Base-by-base conservation (phyloP, 2,113 vertebrate genomes). In the Festucalex cinctus region DNA sequence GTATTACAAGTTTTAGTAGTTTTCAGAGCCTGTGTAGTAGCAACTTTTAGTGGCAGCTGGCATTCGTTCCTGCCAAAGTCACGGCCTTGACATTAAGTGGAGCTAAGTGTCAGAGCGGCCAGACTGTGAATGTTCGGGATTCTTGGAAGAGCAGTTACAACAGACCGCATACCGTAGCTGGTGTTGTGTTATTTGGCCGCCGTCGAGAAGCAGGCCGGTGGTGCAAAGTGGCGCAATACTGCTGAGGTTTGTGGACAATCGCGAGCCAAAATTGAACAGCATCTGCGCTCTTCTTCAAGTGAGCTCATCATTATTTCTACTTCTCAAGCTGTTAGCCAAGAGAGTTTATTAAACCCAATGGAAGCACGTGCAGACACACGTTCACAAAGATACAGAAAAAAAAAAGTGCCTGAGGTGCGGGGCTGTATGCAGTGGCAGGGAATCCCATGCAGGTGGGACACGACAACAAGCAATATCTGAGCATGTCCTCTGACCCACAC, bases 21-120 rank as follows among this genome's bases (percentile, higher is more conserved):
- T 43, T 19, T 14, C 3, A 14, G 22, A 24, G n/a, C 37, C 60
- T 41, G n/a, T 19, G 13, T 4, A 24, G n/a, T 41, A 43, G 44
- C 28, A 28, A 37, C 68, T 78, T 74, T 60, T 73, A 79, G 49
- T 76, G 71, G n/a, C 51, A 72, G 72, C 62, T 74, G 60, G 64
- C 59, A 54, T 63, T 51, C 65, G 68, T 75, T 82, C 65, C 51
- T 75, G 78, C 61, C 68, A 82, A 39, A 78, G 71, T 77, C 77
- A 72, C 68, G 62, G 22, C 63, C 62, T 68, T 58, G 67, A 75
- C 76, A 79, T 78, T 75, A 76, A 5, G 57, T 74, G 1, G 41
- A 58, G 32, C 32, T 8, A 20, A 56, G 60, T 66, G 69, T 69
- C 60, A 3, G 60, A 66, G 61, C 68, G 70, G 56, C 78, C 66